Evolutionary conservation across 1,140 invertebrate species (phyloP), one percentile per base, ranked within the genome.

Genomic region (Leucophenga varia): DNA sequence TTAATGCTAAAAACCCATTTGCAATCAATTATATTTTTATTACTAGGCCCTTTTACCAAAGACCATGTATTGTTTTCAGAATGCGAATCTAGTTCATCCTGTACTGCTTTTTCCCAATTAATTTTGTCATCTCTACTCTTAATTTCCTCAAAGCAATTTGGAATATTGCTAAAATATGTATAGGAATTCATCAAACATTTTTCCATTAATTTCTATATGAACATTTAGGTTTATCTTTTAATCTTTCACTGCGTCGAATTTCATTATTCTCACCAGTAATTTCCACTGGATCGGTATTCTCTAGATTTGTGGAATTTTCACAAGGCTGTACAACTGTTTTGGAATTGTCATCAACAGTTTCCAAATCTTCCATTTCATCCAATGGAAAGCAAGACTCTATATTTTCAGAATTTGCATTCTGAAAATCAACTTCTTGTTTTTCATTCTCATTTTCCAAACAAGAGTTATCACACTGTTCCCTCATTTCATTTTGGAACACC

Each of bases 11-110:
- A n/a, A n/a, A n/a, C n/a, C n/a, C n/a, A n/a, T n/a, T n/a, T n/a
- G n/a, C n/a, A n/a, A n/a, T n/a, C n/a, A n/a, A n/a, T n/a, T n/a
- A n/a, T n/a, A n/a, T n/a, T n/a, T n/a, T n/a, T n/a, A n/a, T n/a
- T n/a, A n/a, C n/a, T n/a, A n/a, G 77, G 74, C 36, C 44, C 65
- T 28, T 50, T 19, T 16, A 76, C 72, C 46, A 76, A 49, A 22
- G 53, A 56, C 74, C 69, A 74, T 6, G 65, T 76, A 31, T 74
- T 61, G 59, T 73, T 75, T 18, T 18, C 18, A 20, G 20, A 18
- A 34, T 74, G 45, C 34, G 67, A 75, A 49, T 70, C 55, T 35
- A 76, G 22, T 55, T 76, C 68, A 17, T 64, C 61, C 13, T 64
- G 54, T 14, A 76, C 60, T 9, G 74, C 72, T 34, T 39, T 17